phyloP scores from a whole-genome alignment of 2,797 vertebrate species.

The Gadopsis bispinosus region DNA sequence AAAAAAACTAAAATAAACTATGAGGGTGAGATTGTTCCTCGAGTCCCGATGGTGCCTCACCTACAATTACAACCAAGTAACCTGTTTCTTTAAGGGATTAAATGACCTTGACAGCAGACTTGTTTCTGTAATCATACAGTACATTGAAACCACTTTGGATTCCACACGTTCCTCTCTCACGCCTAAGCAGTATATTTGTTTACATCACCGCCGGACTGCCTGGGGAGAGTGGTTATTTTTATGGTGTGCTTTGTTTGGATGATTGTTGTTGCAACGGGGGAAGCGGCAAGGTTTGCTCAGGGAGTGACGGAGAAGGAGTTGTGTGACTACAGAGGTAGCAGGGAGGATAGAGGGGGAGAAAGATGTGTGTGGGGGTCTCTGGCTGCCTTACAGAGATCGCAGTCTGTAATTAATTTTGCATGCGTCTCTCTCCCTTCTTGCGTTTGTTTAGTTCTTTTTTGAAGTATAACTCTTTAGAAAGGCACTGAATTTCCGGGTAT shows the following conservation, averaged over 20 bases:
- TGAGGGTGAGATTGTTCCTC: slow-evolving; percentile 18
- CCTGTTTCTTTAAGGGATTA: slow-evolving; percentile 14
- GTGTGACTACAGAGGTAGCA: slow-evolving; percentile 67
- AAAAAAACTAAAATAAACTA: slow-evolving; percentile 2
- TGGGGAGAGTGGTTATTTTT: slow-evolving; percentile 78
- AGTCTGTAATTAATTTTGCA: slow-evolving; percentile 83
- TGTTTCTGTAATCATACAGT: slow-evolving; percentile 50
- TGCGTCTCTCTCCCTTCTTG: slow-evolving; percentile 65
- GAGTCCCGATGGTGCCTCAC: slow-evolving; percentile 41
- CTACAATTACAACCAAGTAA: slow-evolving; percentile 23
- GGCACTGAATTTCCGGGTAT: slow-evolving; percentile 56
- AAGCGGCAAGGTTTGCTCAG: slow-evolving; percentile 62
- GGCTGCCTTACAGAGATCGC: slow-evolving; percentile 73
- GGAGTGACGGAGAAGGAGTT: slow-evolving; percentile 66
- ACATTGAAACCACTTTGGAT: slow-evolving; percentile 50
- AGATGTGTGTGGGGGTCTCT: slow-evolving; percentile 38
- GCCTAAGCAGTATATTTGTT: slow-evolving; percentile 77
- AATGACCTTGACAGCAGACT: slow-evolving; percentile 48
- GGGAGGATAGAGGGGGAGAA: slow-evolving; percentile 37
- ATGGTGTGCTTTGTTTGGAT: slow-evolving; percentile 74
- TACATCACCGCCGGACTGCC: slow-evolving; percentile 73
- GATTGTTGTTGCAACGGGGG: slow-evolving; percentile 70
- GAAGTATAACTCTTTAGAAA: slow-evolving; percentile 75
- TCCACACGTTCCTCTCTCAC: slow-evolving; percentile 51
- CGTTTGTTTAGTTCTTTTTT: slow-evolving; percentile 75